Evolutionary conservation across 37 sponge, comb jelly and placozoan species (phyloP).

Genomic region (Eunapius fragilis): DNA sequence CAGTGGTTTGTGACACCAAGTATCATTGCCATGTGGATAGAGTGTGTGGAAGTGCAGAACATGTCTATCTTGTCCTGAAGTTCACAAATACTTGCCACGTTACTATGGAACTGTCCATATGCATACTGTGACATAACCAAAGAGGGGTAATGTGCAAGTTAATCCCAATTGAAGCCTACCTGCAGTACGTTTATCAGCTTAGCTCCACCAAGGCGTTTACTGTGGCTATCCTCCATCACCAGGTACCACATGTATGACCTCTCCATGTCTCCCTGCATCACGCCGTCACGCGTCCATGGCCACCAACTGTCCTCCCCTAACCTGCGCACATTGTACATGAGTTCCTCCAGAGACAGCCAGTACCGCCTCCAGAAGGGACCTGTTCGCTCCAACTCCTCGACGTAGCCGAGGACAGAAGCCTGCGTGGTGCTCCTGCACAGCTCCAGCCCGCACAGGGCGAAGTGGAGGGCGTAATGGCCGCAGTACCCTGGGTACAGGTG

Average conservation of each 20-base stretch:
- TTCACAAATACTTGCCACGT: neutral
- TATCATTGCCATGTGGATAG: constrained; percentile 30
- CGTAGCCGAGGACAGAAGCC: neutral
- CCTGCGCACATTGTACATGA: constrained; percentile 18
- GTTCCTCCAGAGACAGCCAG: constrained; percentile 35
- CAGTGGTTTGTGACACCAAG: constrained; percentile 74
- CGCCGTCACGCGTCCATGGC: constrained; percentile 52
- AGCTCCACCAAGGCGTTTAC: neutral
- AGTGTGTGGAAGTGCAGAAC: constrained; percentile 11
- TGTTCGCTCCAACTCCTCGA: neutral
- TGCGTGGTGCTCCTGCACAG: neutral
- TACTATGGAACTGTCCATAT: constrained; percentile 40
- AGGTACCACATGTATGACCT: constrained; percentile 39
- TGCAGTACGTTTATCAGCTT: constrained; percentile 6
- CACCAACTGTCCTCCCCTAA: constrained; percentile 35
- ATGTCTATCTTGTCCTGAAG: constrained; percentile 14
- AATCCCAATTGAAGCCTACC: neutral
- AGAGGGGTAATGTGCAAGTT: neutral
- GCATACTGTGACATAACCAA: constrained; percentile 33
- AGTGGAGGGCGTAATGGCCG: constrained; percentile 54
- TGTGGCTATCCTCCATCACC: neutral
- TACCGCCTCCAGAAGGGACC: constrained; percentile 46
- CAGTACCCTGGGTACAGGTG: constrained; percentile 24
- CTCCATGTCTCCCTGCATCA: constrained; percentile 56
- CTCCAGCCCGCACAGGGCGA: constrained; percentile 21